Base-by-base conservation (phyloP, 2,113 vertebrate genomes). In the Synchiropus splendidus region DNA sequence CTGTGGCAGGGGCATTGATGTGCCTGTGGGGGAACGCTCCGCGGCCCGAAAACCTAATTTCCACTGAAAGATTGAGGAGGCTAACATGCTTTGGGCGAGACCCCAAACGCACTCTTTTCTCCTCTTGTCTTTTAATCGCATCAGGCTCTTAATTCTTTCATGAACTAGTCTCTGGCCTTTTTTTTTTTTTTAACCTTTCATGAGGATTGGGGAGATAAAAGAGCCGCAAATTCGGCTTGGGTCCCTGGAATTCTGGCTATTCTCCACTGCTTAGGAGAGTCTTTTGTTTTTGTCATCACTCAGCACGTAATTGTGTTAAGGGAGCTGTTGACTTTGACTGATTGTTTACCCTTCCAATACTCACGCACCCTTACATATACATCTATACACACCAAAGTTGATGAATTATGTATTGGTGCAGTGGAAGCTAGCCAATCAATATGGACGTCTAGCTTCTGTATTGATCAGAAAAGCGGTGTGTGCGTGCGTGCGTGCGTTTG, bases 131-230 rank as follows among this genome's bases (percentile, higher is more conserved):
- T 68, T 67, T 63, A 72, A 81, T 78, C 61, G 48, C 60, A 70
- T 73, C 66, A 12, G 44, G 38, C 55, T 71, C 69, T 67, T 71
- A 54, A 71, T 79, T 75, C 64, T 79, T 75, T 69, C 55, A 67
- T 75, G 64, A 71, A 69, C 63, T 57, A 31, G 42, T 62, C 56
- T 60, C 17, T 1, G 38, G 36, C 46, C 51, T 50, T 52, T 36
- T 58, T 45, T 17, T 54, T 44, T 61, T 45, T 68, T 45, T 61
- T 54, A 66, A 67, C 64, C 67, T 73, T 80, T 78, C 37, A 66
- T 54, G 61, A 49, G 42, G 56, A 45, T 18, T 18, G 10, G 38
- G 21, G 8, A 45, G 49, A 66, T 53, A 40, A 45, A 47, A 48
- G 49, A 17, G 53, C 35, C 10, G 42, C 12, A 54, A 67, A 42